Percentiles rank a stretch among this genome's conserved stretches.
phyloP scores from a whole-genome alignment of 2,797 vertebrate genomes.

The Anguilla anguilla region DNA sequence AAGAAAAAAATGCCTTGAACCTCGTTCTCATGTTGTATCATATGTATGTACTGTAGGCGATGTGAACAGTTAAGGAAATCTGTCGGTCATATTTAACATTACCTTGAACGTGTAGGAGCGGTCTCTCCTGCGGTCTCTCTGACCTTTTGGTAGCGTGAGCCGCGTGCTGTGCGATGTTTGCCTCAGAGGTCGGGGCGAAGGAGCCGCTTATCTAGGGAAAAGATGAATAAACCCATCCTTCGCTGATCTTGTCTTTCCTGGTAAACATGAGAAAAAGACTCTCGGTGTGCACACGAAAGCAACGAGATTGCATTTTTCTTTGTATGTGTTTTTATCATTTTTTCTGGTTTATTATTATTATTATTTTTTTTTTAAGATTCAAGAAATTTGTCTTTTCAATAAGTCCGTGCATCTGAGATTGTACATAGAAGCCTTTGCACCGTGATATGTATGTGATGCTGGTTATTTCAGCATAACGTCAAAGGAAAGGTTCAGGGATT shows the following conservation, averaged over 20 bases:
- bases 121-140: not conserved
- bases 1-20: slow-evolving; percentile 29
- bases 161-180: not conserved
- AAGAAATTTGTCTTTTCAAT: not conserved
- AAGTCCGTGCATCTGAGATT: not conserved
- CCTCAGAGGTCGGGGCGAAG: not conserved
- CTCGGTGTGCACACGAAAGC: not conserved
- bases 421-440: not conserved
- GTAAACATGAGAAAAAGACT: not conserved
- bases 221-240: not conserved
- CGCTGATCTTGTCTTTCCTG: not conserved
- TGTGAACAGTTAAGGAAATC: slow-evolving; percentile 18
- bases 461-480: not conserved
- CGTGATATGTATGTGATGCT: not conserved
- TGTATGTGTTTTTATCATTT: not conserved
- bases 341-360: not conserved
- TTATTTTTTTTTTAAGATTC: not conserved
- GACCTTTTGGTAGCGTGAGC: slow-evolving; percentile 3
- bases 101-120: slow-evolving; percentile 1
- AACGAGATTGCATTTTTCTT: not conserved
- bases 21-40: slow-evolving; percentile 28
- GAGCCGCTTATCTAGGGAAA: not conserved
- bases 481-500: not conserved
- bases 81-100: slow-evolving; percentile 21
- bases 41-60: slow-evolving; percentile 27